phyloP scores from a whole-genome alignment of 2,888 invertebrate species.

The Melipona bicolor region DNA sequence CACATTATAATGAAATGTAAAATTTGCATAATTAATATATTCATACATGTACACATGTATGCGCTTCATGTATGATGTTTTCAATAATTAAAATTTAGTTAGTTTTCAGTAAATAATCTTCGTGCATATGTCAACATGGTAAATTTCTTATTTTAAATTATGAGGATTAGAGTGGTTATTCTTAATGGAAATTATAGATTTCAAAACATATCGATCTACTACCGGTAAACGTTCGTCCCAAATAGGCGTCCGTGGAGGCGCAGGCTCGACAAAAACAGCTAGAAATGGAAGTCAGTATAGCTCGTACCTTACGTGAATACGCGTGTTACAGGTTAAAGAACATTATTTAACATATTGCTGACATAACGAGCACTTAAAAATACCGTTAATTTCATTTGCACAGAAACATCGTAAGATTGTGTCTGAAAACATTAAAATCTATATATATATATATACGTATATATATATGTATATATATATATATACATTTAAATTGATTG shows the following conservation, averaged over 20 bases:
- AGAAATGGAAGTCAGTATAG: conserved; percentile 35
- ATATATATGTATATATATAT: no score
- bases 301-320: conserved; percentile 26
- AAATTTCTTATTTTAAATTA: not conserved
- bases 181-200: not conserved
- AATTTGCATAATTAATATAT: not conserved
- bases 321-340: not conserved
- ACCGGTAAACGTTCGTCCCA: conserved; percentile 36
- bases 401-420: not conserved
- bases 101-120: not conserved
- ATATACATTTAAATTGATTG: not conserved
- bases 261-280: conserved; percentile 50
- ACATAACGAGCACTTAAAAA: not conserved
- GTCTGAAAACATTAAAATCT: not conserved
- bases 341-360: not conserved
- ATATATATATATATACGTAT: no score
- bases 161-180: not conserved
- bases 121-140: not conserved
- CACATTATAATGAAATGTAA: not conserved
- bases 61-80: not conserved
- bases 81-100: not conserved
- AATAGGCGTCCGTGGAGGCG: conserved; percentile 55
- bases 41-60: not conserved
- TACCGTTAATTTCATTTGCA: not conserved
- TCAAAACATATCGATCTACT: conserved; percentile 50